phyloP scores from a whole-genome alignment of 2,797 vertebrate genomes.

The Heteromormyrus szaboi region DNA sequence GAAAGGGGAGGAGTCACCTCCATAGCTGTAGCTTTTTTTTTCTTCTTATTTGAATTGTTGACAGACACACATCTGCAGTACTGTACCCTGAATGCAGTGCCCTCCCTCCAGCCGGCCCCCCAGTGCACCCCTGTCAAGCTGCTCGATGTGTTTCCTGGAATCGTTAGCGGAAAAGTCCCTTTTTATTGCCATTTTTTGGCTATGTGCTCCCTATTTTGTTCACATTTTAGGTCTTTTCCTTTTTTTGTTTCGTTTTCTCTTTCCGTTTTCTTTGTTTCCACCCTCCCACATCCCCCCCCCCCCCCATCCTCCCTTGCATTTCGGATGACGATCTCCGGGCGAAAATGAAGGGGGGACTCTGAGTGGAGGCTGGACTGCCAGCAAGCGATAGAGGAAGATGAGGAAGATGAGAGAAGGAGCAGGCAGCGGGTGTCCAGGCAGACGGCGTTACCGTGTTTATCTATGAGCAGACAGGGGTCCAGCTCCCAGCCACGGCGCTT shows the following conservation, averaged over 20 bases:
- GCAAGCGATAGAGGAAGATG: constrained; percentile 60
- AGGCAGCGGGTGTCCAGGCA: constrained; percentile 40
- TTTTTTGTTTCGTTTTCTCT: constrained; percentile 51
- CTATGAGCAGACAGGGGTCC: constrained; percentile 23
- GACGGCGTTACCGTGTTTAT: constrained; percentile 47
- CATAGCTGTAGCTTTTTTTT: constrained; percentile 17
- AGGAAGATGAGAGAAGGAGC: constrained; percentile 19
- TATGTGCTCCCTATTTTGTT: constrained; percentile 38
- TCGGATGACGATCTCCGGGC: constrained; percentile 45
- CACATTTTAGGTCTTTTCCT: constrained; percentile 40
- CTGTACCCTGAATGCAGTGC: constrained; percentile 23
- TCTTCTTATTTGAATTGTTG: constrained; percentile 21
- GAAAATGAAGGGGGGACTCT: constrained; percentile 58
- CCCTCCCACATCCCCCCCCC: constrained; percentile 15
- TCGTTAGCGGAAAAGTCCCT: constrained; percentile 12
- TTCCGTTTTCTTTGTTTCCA: constrained; percentile 54
- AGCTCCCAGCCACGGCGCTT: constrained; percentile 13
- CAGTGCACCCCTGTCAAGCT: constrained; percentile 7
- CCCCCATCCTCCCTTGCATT: constrained; percentile 40
- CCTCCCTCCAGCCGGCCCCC: background rate
- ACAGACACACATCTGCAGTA: constrained; percentile 29
- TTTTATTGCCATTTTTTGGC: constrained; percentile 24
- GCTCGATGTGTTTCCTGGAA: constrained; percentile 9
- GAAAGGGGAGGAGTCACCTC: constrained; percentile 17
- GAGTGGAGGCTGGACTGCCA: constrained; percentile 74